Conservation (phyloP, 2,797 vertebrate genomes). For the Sebastes goodei region DNA sequence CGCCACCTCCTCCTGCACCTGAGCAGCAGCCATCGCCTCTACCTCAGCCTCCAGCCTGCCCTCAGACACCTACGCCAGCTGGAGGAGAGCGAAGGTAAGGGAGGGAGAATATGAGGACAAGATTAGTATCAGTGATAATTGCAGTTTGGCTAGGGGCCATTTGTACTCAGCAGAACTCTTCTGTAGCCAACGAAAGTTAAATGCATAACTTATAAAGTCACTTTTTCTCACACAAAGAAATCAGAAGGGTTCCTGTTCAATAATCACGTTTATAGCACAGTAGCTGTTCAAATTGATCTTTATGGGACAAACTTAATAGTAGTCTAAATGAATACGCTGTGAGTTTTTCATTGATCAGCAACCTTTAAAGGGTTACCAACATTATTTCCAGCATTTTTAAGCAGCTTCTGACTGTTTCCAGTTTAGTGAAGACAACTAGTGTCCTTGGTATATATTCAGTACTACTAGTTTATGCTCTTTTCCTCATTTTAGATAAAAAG, state of each 20-base stretch:
- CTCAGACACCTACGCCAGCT: slow-evolving; percentile 86
- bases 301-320: not conserved
- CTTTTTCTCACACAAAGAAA: not conserved
- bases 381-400: not conserved
- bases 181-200: not conserved
- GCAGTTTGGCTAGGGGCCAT: not conserved
- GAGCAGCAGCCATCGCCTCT: slow-evolving; percentile 89
- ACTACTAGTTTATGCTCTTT: not conserved
- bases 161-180: not conserved
- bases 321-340: not conserved
- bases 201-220: not conserved
- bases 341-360: not conserved
- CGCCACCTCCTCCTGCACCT: slow-evolving; percentile 90
- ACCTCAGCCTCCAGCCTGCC: slow-evolving; percentile 87
- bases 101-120: not conserved
- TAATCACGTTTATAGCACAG: not conserved
- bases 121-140: not conserved
- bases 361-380: not conserved
- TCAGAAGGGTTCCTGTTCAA: not conserved
- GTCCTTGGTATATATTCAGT: not conserved
- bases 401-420: not conserved
- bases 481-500: slow-evolving; percentile 84
- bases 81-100: slow-evolving; percentile 89
- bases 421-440: not conserved
- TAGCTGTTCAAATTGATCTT: not conserved